Conservation (phyloP, 2,113 vertebrate species). For the Saguinus midas region DNA sequence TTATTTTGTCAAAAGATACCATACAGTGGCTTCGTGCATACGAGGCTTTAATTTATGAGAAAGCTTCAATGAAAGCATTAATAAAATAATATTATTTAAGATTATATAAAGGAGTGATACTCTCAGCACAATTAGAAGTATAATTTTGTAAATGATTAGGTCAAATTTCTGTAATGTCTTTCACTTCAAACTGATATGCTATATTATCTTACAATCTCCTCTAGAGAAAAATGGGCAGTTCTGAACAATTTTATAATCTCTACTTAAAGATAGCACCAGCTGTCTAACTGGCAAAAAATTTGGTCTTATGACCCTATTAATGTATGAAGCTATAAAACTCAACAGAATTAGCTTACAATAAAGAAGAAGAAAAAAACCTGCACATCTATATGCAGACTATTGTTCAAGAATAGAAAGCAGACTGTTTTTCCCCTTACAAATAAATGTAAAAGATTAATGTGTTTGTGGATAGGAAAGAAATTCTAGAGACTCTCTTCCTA, state of each 20-base stretch:
- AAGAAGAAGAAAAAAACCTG: background rate
- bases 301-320: background rate
- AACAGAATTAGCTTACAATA: background rate
- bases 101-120: background rate
- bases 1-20: background rate
- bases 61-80: background rate
- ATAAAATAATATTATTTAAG: background rate
- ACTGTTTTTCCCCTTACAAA: constrained; percentile 75
- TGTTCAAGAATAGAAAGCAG: constrained; percentile 44
- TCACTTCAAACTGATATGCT: background rate
- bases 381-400: background rate
- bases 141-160: background rate
- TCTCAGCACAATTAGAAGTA: background rate
- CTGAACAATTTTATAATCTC: background rate
- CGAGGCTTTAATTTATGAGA: background rate
- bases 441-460: constrained; percentile 74
- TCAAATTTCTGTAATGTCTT: background rate
- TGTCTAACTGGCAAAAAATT: background rate
- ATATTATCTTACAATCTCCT: background rate
- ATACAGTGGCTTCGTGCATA: background rate
- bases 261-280: background rate
- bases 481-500: constrained; percentile 69
- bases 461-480: constrained; percentile 66
- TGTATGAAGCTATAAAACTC: background rate
- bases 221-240: background rate